These are phyloP conservation scores for Cynaeus angustus DNA, from an alignment of 2,888 invertebrate species.

Conservation along the genomic window DNA sequence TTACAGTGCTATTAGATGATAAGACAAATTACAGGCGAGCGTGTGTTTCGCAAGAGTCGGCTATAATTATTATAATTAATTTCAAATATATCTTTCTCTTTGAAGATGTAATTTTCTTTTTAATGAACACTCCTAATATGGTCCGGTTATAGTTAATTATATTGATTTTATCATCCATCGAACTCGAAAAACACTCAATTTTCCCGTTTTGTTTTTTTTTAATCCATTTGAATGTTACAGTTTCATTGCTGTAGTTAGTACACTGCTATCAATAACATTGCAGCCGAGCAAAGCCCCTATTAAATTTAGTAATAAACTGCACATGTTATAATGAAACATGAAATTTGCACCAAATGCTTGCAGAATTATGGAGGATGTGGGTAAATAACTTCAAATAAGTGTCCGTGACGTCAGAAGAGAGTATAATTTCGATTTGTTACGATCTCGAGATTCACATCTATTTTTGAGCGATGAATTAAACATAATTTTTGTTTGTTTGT, in stretches of 20 bases:
- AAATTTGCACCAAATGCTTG: slow-evolving; percentile 19
- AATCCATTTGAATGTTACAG: no score
- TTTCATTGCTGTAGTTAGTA: background rate
- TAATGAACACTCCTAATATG: slow-evolving; percentile 3
- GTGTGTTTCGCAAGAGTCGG: background rate
- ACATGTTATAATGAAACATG: slow-evolving; percentile 19
- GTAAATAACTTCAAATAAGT: slow-evolving; percentile 6
- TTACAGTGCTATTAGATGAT: no score
- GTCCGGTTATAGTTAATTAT: background rate
- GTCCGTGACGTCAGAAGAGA: slow-evolving; percentile 3
- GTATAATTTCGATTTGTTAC: slow-evolving; percentile 18
- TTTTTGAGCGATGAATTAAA: slow-evolving; percentile 1
- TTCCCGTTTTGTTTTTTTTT: background rate
- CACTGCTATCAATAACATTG: background rate
- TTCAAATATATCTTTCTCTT: background rate
- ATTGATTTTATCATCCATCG: background rate
- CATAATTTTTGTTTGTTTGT: slow-evolving; percentile 20
- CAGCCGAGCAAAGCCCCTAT: background rate
- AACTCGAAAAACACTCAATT: background rate
- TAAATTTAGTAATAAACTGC: slow-evolving; percentile 25
- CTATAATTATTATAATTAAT: slow-evolving; percentile 3
- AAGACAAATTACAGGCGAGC: no score
- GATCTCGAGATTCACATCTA: slow-evolving; percentile 18
- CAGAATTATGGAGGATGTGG: slow-evolving; percentile 17
- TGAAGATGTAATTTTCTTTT: background rate